Percentiles rank a stretch among this genome's conserved stretches.
Evolutionary conservation across 1,140 invertebrate species (phyloP).

Genomic region (Diorhabda carinulata): DNA sequence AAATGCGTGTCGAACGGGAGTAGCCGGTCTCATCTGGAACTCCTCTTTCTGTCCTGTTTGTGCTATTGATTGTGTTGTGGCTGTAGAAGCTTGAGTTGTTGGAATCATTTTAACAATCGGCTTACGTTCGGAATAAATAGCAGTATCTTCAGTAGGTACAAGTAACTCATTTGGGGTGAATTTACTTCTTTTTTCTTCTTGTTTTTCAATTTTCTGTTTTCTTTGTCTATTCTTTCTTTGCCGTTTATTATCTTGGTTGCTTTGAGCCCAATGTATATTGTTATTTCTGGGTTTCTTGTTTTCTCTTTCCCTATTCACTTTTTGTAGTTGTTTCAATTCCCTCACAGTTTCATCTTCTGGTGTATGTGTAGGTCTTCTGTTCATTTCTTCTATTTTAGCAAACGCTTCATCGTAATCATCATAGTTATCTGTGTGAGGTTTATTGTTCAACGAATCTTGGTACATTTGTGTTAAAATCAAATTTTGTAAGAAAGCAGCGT

Average conservation of each 20-base stretch:
- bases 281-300: conserved; percentile 23
- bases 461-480: conserved; percentile 60
- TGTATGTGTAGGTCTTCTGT: conserved; percentile 24
- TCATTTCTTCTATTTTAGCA: conserved; percentile 27
- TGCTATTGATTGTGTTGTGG: conserved; percentile 29
- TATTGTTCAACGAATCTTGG: conserved; percentile 52
- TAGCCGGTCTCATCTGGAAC: conserved; percentile 56
- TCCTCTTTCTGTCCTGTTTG: conserved; percentile 58
- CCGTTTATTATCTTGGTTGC: conserved; percentile 7
- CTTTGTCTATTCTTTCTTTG: conserved; percentile 21
- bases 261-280: conserved; percentile 34
- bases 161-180: conserved; percentile 20
- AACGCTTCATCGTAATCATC: conserved; percentile 48
- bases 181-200: conserved; percentile 6
- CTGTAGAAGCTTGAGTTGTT: conserved; percentile 23
- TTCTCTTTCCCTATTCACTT: conserved; percentile 23
- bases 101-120: conserved; percentile 25
- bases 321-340: conserved; percentile 56
- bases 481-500: conserved; percentile 60
- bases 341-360: conserved; percentile 59
- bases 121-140: conserved; percentile 32
- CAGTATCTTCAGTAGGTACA: conserved; percentile 1
- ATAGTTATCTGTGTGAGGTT: conserved; percentile 33
- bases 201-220: conserved; percentile 24
- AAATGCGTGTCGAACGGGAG: conserved; percentile 49